Base-by-base conservation (phyloP, 2,888 invertebrate species). In the Microchrysa polita region DNA sequence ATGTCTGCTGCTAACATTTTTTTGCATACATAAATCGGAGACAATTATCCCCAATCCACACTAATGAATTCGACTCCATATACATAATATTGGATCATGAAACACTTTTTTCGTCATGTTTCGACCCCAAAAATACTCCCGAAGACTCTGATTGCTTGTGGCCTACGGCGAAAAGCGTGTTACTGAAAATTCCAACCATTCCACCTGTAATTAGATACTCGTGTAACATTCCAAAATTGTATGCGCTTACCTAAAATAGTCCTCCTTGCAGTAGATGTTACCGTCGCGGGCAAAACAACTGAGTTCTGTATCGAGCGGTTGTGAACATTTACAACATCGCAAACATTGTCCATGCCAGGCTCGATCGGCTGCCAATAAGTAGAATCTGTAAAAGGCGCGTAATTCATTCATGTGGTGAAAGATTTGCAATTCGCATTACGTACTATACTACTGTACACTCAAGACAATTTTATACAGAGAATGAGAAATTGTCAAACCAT, bases 211-310 rank as follows among this genome's bases (percentile, higher is more conserved):
- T 69, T 69, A 69, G 69, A 69, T 69, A 57, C 42, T 27, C 27
- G 67, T 22, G 27, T 48, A 20, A 67, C 44, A 53, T 53, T 52
- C 53, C 52, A 53, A 7, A 40, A 22, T 22, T 22, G 16, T 10
- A 69, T n/a, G n/a, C n/a, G n/a, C 86, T 86, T 84, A 96, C 96
- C 95, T 92, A 86, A 94, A 95, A 83, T 96, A 97, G 85, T 97
- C 96, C 81, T 95, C 95, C 83, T 95, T 95, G 88, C 96, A 97
- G 86, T 94, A 96, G 80, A 96, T 95, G 83, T 92, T 92, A 72
- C 95, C 94, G 80, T 95, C 94, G 77, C 94, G 87, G 10, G 94
- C 92, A 84, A 95, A 97, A 86, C 96, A 96, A 78, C 95, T 94
- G 77, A 93, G 87, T 82, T 96, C 94, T 7, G 93, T 89, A 83